Base-by-base conservation (phyloP, 1,140 invertebrate species). In the Heliconius nattereri region DNA sequence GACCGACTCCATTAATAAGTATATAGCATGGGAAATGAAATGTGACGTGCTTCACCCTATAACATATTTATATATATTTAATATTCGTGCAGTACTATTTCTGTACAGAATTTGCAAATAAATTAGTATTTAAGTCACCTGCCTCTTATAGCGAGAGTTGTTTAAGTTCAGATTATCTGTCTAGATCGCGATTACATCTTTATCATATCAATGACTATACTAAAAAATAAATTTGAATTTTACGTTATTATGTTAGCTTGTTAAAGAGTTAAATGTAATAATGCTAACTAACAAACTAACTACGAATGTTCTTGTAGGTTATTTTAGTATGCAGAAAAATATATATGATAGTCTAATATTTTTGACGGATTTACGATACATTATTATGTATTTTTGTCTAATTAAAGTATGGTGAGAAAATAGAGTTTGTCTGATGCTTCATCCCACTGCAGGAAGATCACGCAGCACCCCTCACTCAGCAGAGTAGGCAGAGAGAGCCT, bases 21-120 rank as follows among this genome's bases (percentile, higher is more conserved):
- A 83, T 79, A 79, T 60, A 82, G 82, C 83, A 91, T 90, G 84
- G 87, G 82, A 87, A 86, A 77, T 76, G 74, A 52, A 79, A 79
- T 73, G 70, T 76, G 71, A 76, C 71, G 74, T 80, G 52, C 71
- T 80, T 66, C 78, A 45, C 52, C 78, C 60, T 70, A 75, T 26
- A 52, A 75, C 45, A n/a, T 74, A 54, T 75, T 35, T 29, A 71
- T n/a, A 3, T 23, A 8, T 75, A 60, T 40, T 66, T 26, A 57
- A 3, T 57, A 26, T 13, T 9, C 26, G 20, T 23, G 8, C n/a
- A 23, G n/a, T 11, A 20, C n/a, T 57, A 57, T 57, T 20, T 57
- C n/a, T 23, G n/a, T 8, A 23, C 23, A 37, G 23, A 70, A 29
- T 23, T 40, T 75, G n/a, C 66, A 66, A 40, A 71, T 13, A 74